A percentile compares a stretch with the other conserved stretches of the same genome.
Evolutionary conservation across 2,113 vertebrate species (phyloP).

Genomic region (Alethe castanea): DNA sequence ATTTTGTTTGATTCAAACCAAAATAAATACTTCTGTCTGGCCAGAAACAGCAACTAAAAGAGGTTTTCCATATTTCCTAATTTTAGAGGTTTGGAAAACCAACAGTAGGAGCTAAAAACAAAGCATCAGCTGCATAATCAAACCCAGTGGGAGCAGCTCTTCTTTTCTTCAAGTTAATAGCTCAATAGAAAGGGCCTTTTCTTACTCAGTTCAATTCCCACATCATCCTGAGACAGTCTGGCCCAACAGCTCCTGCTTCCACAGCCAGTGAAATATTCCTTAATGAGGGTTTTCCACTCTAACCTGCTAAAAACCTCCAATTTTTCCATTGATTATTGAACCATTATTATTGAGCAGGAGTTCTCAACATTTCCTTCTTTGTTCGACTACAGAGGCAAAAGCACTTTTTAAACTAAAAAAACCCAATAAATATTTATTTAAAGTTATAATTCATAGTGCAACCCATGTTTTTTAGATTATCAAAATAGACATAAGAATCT

Average conservation of each 20-base stretch:
- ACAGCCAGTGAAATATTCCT: background rate
- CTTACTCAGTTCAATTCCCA: background rate
- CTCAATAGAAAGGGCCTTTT: background rate
- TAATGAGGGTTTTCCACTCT: background rate
- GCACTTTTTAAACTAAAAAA: background rate
- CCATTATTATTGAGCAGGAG: background rate
- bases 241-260: background rate
- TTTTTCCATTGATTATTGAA: background rate
- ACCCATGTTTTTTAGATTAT: background rate
- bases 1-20: background rate
- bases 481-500: background rate
- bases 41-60: background rate
- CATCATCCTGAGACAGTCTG: background rate
- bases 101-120: background rate
- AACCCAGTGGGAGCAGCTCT: background rate
- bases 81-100: background rate
- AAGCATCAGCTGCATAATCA: background rate
- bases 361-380: background rate
- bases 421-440: background rate
- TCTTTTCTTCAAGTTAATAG: background rate
- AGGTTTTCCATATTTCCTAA: background rate
- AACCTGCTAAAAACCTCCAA: rapidly evolving
- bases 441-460: background rate
- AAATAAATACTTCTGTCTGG: background rate
- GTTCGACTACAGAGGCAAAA: background rate